Evolutionary conservation across 2,797 vertebrate genomes (phyloP).

Genomic region (Ciconia nigra): DNA sequence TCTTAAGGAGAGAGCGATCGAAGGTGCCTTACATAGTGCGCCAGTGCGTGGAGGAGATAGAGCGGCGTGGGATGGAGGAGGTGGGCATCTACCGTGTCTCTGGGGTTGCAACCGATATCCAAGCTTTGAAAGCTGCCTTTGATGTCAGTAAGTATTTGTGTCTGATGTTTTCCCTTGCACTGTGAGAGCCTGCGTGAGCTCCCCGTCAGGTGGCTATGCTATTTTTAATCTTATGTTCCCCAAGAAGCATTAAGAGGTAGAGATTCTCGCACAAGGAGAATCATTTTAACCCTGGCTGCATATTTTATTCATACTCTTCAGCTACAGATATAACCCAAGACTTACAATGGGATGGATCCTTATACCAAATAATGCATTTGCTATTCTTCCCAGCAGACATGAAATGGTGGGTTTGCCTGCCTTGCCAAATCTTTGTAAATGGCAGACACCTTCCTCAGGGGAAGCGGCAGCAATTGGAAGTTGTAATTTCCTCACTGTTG

Average conservation of each 20-base stretch:
- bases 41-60: constrained; percentile 94
- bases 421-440: neutral
- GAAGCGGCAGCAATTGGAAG: neutral
- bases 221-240: neutral
- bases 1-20: constrained; percentile 85
- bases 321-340: neutral
- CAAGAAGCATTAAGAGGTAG: neutral
- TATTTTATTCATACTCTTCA: neutral
- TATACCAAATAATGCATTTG: neutral
- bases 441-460: neutral
- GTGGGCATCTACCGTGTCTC: constrained; percentile 95
- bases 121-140: constrained; percentile 89
- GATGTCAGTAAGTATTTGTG: constrained; percentile 86
- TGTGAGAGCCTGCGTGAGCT: neutral
- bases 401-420: neutral
- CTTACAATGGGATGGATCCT: neutral
- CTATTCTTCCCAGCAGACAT: neutral
- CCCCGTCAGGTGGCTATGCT: neutral
- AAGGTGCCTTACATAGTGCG: constrained; percentile 94
- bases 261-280: neutral
- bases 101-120: constrained; percentile 93
- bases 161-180: neutral
- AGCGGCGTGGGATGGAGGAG: constrained; percentile 92
- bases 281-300: neutral
- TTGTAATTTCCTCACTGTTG: neutral